Conservation (phyloP, 2,888 invertebrate species). For the Heliconius cydno region DNA sequence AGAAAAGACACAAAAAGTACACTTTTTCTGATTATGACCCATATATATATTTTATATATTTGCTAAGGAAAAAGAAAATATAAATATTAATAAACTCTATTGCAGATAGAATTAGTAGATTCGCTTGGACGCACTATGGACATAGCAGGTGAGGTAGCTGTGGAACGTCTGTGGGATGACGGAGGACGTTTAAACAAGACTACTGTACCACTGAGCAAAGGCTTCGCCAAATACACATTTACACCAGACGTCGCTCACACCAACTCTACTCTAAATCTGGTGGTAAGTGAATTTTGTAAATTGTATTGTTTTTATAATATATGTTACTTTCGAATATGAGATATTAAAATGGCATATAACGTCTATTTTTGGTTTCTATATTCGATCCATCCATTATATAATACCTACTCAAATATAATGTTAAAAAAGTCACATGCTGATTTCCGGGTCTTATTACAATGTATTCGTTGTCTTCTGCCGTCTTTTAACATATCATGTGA, state of each 20-base stretch:
- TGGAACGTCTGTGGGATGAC: conserved; percentile 76
- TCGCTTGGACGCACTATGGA: conserved; percentile 66
- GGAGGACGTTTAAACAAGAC: conserved; percentile 72
- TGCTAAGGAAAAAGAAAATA: no score
- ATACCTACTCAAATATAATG: no score
- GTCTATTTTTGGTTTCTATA: no score
- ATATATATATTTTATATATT: no score
- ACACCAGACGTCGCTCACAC: conserved; percentile 76
- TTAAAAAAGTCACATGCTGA: no score
- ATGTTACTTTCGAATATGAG: neutral
- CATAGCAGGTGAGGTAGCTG: conserved; percentile 65
- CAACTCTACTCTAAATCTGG: conserved; percentile 87
- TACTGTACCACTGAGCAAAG: conserved; percentile 63
- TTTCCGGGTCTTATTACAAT: no score
- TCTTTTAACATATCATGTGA: no score
- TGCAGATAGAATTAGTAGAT: conserved; percentile 71
- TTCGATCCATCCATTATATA: no score
- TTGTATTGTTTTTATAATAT: neutral
- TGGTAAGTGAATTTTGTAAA: conserved; percentile 77
- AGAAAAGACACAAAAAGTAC: no score
- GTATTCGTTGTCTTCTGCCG: no score
- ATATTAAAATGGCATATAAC: neutral
- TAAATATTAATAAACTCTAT: neutral
- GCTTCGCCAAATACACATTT: conserved; percentile 65
- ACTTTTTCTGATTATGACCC: no score